A percentile compares a stretch with the other conserved stretches of the same genome.
Evolutionary conservation across 2,888 invertebrate species (phyloP).

Genomic region (Microlaimidae sp.): DNA sequence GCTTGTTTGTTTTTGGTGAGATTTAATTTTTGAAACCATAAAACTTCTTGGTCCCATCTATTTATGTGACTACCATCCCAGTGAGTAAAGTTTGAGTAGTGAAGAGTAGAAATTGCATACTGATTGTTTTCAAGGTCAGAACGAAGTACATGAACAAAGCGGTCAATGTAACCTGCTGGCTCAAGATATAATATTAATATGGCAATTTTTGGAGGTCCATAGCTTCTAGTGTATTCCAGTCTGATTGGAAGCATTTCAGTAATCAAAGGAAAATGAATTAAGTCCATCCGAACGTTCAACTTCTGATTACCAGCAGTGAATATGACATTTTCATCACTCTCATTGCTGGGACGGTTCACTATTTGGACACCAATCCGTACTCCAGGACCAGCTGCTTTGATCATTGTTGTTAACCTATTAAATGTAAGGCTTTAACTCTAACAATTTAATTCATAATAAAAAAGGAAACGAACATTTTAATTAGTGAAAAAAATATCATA

Average conservation of each 20-base stretch:
- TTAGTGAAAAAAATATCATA: too few relatives aligned
- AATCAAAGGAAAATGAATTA: slow-evolving; percentile 72
- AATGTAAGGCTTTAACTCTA: slow-evolving; percentile 24
- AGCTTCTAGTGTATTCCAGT: slow-evolving; percentile 31
- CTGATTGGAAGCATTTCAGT: slow-evolving; percentile 45
- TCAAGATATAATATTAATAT: slow-evolving; percentile 21
- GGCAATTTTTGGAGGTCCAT: slow-evolving; percentile 26
- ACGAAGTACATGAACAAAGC: slow-evolving; percentile 26
- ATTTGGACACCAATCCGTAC: slow-evolving; percentile 59
- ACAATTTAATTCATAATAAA: too few relatives aligned
- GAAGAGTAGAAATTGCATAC: slow-evolving; percentile 60
- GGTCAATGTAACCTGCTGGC: slow-evolving; percentile 11
- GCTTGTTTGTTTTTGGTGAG: slow-evolving; percentile 25
- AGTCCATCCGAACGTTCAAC: slow-evolving; percentile 63
- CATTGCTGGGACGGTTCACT: slow-evolving; percentile 64
- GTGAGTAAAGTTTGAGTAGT: slow-evolving; percentile 46
- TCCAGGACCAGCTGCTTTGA: slow-evolving; percentile 16
- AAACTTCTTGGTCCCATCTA: slow-evolving; percentile 19
- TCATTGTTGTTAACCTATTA: slow-evolving; percentile 25
- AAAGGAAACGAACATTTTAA: too few relatives aligned
- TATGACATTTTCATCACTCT: slow-evolving; percentile 61
- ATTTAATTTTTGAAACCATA: slow-evolving; percentile 19
- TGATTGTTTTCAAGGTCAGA: slow-evolving; percentile 45
- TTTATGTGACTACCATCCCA: slow-evolving; percentile 27
- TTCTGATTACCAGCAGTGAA: slow-evolving; percentile 49